Evolutionary conservation across 2,113 vertebrate genomes (phyloP), one percentile per base, ranked within the genome.

Genomic region (Uropsilus gracilis): DNA sequence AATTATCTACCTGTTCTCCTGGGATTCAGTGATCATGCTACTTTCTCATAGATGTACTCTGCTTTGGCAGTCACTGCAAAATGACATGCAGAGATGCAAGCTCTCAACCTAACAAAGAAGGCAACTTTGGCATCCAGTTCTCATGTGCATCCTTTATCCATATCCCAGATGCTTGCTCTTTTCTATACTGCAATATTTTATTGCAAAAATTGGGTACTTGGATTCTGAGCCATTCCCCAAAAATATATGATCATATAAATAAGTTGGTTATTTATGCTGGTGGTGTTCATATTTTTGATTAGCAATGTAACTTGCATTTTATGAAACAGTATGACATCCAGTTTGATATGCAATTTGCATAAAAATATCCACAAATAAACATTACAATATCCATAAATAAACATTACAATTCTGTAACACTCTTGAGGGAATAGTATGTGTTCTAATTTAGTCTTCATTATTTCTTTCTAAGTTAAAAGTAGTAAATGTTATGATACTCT

Each of bases 391-490:
- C 42, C 64, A 86, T 64, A 82, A 91, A 71, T 6, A 86, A 63
- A 44, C 68, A 61, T 28, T 72, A 28, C 50, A 57, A 44, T 72
- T n/a, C n/a, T 55, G 75, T 80, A 61, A 2, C 53, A 2, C 50
- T 84, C 32, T 89, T 84, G 37, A 12, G 18, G 44, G 34, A 82
- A 93, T 66, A 37, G 48, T 71, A n/a, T n/a, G 11, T 75, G 50
- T 87, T 92, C 39, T 80, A 86, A 87, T 77, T 76, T 84, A 86
- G 5, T 75, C 13, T 92, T 55, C 90, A 42, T 32, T 94, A 10
- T 75, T 91, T 26, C 18, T 61, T 94, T 77, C 57, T 10, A n/a
- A 82, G n/a, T 77, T 78, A n/a, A 72, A 50, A 42, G 16, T 1
- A 76, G 22, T 37, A 85, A 59, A 37, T 5, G 55, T 83, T 46